A percentile compares a stretch with the other conserved stretches of the same genome.
phyloP scores from a whole-genome alignment of 2,797 vertebrate genomes.

The Rhinoraja longicauda region DNA sequence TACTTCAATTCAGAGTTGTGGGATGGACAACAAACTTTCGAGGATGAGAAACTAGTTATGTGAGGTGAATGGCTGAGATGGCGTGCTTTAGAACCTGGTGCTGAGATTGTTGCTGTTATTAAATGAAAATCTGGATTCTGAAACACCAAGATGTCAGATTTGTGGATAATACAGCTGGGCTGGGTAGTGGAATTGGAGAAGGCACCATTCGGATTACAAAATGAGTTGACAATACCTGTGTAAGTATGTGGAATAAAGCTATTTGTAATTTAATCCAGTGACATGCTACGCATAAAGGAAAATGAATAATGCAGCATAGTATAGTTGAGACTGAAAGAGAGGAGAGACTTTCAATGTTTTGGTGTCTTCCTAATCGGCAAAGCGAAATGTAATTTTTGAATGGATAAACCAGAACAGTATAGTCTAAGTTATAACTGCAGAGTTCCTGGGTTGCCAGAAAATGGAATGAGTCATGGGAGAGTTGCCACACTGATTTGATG shows the following conservation, averaged over 20 bases:
- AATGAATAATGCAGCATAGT: not conserved
- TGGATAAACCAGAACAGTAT: not conserved
- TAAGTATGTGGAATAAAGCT: not conserved
- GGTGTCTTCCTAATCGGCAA: not conserved
- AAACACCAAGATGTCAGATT: not conserved
- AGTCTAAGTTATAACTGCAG: not conserved
- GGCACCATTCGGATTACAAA: not conserved
- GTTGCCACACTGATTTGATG: not conserved
- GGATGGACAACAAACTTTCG: not conserved
- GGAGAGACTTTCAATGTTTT: not conserved
- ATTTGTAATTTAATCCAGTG: not conserved
- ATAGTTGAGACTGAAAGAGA: not conserved
- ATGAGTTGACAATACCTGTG: not conserved
- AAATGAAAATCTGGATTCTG: not conserved
- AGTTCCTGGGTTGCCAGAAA: not conserved
- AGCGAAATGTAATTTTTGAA: not conserved
- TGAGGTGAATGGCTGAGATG: not conserved
- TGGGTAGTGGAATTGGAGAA: constrained; percentile 15
- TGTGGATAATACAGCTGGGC: not conserved
- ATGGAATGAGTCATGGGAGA: not conserved
- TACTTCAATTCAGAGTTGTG: not conserved
- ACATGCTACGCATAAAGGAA: not conserved
- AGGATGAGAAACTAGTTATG: not conserved
- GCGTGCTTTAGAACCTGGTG: not conserved
- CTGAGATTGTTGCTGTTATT: not conserved